Base-by-base conservation (phyloP, 2,888 invertebrate genomes). In the Sipha maydis region DNA sequence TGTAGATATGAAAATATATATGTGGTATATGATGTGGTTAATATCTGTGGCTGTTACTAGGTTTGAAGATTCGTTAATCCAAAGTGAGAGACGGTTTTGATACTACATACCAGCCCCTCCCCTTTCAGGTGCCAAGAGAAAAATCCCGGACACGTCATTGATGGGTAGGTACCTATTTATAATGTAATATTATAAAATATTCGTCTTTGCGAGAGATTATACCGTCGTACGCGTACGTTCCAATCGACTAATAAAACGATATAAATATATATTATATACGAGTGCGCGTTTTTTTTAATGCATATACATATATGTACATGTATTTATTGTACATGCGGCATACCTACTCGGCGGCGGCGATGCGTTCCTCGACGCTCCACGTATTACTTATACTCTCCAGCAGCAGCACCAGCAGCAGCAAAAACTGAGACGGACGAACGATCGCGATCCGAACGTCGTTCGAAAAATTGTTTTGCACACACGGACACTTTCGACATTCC, bases 401-500 rank as follows among this genome's bases (percentile, higher is more conserved):
- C 61, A 61, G 61, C 19, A 61, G 61, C 61, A 25, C 61, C 61
- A 25, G 61, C 61, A 61, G 61, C 19, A 61, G 61, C 61, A 25
- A 19, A 21, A 25, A 54, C 54, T 17, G 61, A n/a, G 61, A 67
- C 67, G 28, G 25, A 80, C 67, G 28, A n/a, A 28, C 80, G 38
- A 21, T 5, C 61, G 61, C 80, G n/a, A 80, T 80, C 67, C 38
- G 67, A 80, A 80, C 80, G 67, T 69, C 82, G 82, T 82, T 82
- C 69, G 31, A 41, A 82, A 82, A 82, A 69, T 82, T 41, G 69
- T 31, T 69, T 69, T 14, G 48, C 69, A 38, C 41, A 41, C 48
- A 48, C 48, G 14, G 1, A 48, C 80, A 82, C 82, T 82, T 82
- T 82, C 82, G 48, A 82, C 82, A 71, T 82, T 82, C 82, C 82